phyloP scores from a whole-genome alignment of 92 coral and sea anemone species.

The Epizoanthus ramosus region DNA sequence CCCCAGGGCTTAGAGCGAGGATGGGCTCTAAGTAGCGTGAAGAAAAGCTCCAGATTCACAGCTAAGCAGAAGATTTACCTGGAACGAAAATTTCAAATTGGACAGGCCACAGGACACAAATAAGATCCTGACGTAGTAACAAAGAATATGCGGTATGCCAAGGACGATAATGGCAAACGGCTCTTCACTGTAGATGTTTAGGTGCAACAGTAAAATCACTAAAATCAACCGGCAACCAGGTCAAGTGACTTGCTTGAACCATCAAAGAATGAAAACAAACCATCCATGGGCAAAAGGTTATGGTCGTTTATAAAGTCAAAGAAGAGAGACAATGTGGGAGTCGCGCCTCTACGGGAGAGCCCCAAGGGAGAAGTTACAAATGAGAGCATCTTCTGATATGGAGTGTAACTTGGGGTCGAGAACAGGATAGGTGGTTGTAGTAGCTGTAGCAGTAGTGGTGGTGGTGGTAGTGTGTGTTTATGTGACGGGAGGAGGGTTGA shows the following conservation, averaged over 20 bases:
- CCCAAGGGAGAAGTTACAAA: too few relatives aligned
- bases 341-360: too few relatives aligned
- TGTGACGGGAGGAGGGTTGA: too few relatives aligned
- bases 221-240: not conserved
- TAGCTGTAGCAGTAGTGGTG: too few relatives aligned
- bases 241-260: not conserved
- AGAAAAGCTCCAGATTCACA: not conserved
- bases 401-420: too few relatives aligned
- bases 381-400: too few relatives aligned
- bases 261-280: too few relatives aligned
- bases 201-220: not conserved
- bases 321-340: too few relatives aligned
- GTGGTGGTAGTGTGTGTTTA: too few relatives aligned
- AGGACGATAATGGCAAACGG: not conserved
- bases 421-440: too few relatives aligned
- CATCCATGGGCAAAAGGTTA: too few relatives aligned
- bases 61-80: not conserved
- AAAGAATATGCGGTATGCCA: not conserved
- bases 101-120: slow-evolving; percentile 7
- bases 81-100: not conserved
- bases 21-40: slow-evolving; percentile 1
- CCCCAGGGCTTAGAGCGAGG: not conserved
- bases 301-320: too few relatives aligned
- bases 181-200: not conserved
- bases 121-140: not conserved